These are phyloP conservation scores for Tinamus guttatus DNA, from an alignment of 2,113 vertebrate species.

Conservation along the genomic window DNA sequence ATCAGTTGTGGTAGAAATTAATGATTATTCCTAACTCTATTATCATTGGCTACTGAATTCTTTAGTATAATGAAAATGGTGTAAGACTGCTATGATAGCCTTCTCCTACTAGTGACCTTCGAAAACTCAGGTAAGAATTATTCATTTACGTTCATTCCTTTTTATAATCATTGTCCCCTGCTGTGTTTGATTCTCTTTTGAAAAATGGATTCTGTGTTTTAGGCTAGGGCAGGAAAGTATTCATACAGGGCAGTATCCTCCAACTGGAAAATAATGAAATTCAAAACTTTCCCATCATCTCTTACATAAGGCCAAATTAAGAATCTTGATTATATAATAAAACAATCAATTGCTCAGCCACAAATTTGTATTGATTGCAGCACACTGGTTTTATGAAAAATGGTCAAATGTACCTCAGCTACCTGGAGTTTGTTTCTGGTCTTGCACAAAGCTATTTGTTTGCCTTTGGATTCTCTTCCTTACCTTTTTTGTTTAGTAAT, in stretches of 20 bases:
- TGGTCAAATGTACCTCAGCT: neutral
- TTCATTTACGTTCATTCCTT: neutral
- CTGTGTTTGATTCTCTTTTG: neutral
- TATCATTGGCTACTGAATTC: neutral
- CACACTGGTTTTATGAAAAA: slow-evolving; percentile 1
- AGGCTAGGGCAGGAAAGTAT: neutral
- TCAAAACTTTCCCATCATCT: neutral
- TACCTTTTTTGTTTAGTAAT: neutral
- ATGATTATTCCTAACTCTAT: neutral
- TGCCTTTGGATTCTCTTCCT: neutral
- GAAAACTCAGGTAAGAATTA: neutral
- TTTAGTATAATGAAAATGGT: neutral
- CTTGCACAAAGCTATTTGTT: neutral
- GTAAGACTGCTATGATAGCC: neutral
- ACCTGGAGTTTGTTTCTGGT: neutral
- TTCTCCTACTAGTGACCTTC: neutral
- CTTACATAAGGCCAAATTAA: neutral
- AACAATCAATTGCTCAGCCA: slow-evolving; percentile 10
- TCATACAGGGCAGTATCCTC: neutral
- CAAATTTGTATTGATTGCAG: slow-evolving; percentile 9
- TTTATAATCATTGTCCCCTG: neutral
- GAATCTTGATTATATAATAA: slow-evolving; percentile 21
- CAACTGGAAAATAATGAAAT: slow-evolving; percentile 25
- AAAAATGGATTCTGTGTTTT: neutral
- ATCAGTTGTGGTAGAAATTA: neutral